A percentile compares a stretch with the other conserved stretches of the same genome.
Evolutionary conservation across 2,888 invertebrate genomes (phyloP).

Genomic region (Nesidiocoris tenuis): DNA sequence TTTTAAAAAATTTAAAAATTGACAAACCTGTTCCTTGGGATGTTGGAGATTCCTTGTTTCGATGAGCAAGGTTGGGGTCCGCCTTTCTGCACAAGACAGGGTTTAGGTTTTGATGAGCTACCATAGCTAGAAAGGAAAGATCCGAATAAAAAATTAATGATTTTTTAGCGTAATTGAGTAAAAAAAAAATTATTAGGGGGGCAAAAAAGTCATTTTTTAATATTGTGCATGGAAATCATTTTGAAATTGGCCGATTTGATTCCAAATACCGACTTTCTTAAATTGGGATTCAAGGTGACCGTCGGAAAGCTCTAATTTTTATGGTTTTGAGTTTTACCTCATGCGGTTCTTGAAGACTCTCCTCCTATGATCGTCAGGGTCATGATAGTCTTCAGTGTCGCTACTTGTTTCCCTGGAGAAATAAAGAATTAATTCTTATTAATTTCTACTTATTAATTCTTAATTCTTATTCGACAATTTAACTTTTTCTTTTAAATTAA

Average conservation of each 20-base stretch:
- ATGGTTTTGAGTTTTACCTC: no score
- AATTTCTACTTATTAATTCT: no score
- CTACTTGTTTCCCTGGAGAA: constrained; percentile 69
- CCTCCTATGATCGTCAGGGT: constrained; percentile 68
- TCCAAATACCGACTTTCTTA: no score
- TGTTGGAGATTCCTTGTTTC: constrained; percentile 55
- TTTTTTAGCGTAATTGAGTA: no score
- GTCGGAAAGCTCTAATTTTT: no score
- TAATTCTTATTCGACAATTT: no score
- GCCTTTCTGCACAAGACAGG: constrained; percentile 63
- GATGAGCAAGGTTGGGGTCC: constrained; percentile 56
- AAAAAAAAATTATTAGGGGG: no score
- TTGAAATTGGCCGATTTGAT: no score
- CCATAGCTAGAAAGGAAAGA: constrained; percentile 59
- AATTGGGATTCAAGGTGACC: no score
- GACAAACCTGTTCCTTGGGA: constrained; percentile 57
- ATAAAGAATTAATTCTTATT: neutral
- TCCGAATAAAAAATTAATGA: constrained; percentile 22
- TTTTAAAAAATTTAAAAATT: neutral
- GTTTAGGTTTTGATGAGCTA: constrained; percentile 64
- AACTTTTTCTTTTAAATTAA: no score
- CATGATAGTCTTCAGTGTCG: constrained; percentile 79
- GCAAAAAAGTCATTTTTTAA: no score
- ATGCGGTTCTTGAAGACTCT: constrained; percentile 69
- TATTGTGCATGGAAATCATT: no score